Percentiles rank a stretch among this genome's conserved stretches.
These are phyloP conservation scores for Kradibia gibbosae DNA, from an alignment of 1,140 invertebrate genomes.

Conservation along the genomic window DNA sequence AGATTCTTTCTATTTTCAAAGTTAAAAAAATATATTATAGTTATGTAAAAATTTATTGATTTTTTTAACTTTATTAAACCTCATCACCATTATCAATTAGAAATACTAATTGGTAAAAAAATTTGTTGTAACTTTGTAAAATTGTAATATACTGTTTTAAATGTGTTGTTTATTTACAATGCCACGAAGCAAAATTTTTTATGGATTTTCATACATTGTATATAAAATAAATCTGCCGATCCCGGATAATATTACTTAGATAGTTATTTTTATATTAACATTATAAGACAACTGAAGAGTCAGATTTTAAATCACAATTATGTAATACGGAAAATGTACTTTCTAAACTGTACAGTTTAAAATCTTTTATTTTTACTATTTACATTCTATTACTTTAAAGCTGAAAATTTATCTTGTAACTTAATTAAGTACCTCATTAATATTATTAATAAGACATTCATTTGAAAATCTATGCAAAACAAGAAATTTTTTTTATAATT, in stretches of 20 bases:
- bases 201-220: conserved; percentile 12
- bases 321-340: not conserved
- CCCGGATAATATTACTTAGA: not conserved
- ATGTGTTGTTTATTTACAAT: not conserved
- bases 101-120: conserved; percentile 14
- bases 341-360: not conserved
- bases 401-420: too few relatives aligned
- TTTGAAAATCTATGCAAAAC: too few relatives aligned
- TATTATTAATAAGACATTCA: too few relatives aligned
- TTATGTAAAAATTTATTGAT: too few relatives aligned
- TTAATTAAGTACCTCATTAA: too few relatives aligned
- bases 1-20: too few relatives aligned
- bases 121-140: conserved; percentile 8
- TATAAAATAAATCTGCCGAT: not conserved
- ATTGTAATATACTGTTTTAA: conserved; percentile 2
- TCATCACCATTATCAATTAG: too few relatives aligned
- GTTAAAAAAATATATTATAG: too few relatives aligned
- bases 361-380: too few relatives aligned
- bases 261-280: conserved; percentile 12
- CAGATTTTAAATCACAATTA: not conserved
- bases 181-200: not conserved
- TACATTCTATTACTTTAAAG: too few relatives aligned
- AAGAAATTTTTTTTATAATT: too few relatives aligned
- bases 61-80: too few relatives aligned
- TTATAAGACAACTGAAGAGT: not conserved